Conservation (phyloP, 2,888 invertebrate species). For the Plutella xylostella region DNA sequence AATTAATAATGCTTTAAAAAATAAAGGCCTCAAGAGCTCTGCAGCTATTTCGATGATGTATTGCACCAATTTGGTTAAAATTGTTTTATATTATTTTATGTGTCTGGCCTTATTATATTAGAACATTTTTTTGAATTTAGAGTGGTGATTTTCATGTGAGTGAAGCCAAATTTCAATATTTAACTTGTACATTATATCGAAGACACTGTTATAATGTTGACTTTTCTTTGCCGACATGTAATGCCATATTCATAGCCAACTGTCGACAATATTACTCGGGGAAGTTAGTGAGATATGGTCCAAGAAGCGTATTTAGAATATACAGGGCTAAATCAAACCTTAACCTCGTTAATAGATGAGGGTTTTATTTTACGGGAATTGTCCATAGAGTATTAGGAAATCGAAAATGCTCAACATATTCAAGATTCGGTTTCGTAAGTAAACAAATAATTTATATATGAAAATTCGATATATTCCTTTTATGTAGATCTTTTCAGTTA, state of each 20-base stretch:
- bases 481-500: too few relatives aligned
- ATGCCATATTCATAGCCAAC: slow-evolving; percentile 37
- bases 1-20: background rate
- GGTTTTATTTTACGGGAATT: too few relatives aligned
- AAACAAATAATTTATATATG: too few relatives aligned
- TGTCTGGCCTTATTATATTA: background rate
- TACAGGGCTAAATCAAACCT: too few relatives aligned
- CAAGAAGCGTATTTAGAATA: background rate
- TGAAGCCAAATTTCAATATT: background rate
- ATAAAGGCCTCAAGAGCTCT: too few relatives aligned
- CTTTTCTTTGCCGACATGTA: slow-evolving; percentile 16
- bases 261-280: slow-evolving; percentile 45
- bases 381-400: too few relatives aligned
- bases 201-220: too few relatives aligned
- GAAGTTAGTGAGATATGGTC: slow-evolving; percentile 25
- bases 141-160: background rate
- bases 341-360: too few relatives aligned
- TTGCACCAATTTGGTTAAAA: background rate
- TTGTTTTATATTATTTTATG: background rate
- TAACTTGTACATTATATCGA: background rate
- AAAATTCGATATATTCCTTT: too few relatives aligned
- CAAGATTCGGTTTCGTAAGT: too few relatives aligned
- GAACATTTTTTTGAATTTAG: background rate
- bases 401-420: too few relatives aligned
- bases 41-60: background rate